Conservation (phyloP, 2,113 vertebrate species). For the Tringa solitaria region DNA sequence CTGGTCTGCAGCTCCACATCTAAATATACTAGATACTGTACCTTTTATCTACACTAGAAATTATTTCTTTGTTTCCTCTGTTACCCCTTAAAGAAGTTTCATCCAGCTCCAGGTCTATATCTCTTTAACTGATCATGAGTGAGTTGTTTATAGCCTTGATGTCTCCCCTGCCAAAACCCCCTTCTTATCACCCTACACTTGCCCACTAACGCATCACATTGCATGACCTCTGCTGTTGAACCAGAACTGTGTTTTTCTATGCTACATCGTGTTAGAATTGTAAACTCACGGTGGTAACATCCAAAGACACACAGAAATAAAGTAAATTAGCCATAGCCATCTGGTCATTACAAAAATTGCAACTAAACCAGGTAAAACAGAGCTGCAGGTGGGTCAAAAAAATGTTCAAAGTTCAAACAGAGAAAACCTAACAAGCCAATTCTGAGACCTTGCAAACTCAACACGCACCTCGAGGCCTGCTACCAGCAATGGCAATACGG, state of each 20-base stretch:
- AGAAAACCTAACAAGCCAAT: neutral
- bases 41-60: neutral
- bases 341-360: neutral
- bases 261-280: neutral
- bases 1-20: neutral
- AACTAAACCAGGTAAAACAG: neutral
- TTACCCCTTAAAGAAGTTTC: neutral
- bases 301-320: conserved; percentile 4
- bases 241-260: neutral
- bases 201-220: neutral
- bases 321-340: neutral
- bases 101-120: neutral
- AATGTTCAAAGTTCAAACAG: neutral
- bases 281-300: neutral
- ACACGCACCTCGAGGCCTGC: neutral
- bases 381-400: neutral
- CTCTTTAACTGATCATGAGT: neutral
- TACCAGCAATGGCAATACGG: neutral
- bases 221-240: neutral
- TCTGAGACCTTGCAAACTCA: neutral
- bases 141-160: neutral
- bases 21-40: fast-evolving
- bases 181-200: neutral
- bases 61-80: neutral
- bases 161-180: neutral